Evolutionary conservation across 2,113 vertebrate species (phyloP).

Genomic region (Neodon shergylaensis): DNA sequence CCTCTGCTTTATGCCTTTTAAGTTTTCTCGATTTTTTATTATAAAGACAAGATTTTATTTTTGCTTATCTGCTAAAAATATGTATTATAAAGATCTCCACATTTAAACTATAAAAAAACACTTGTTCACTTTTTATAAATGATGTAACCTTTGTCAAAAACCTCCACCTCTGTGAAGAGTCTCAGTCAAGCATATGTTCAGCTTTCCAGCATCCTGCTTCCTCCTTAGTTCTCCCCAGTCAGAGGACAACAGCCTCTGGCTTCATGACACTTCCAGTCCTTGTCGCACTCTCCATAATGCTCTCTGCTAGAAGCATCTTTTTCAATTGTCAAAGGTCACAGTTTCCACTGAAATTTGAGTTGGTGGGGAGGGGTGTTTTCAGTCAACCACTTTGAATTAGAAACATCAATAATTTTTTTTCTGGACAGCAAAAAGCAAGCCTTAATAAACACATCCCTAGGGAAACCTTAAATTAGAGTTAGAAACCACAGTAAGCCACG

Average conservation of each 20-base stretch:
- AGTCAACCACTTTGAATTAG: conserved; percentile 54
- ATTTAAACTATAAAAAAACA: conserved; percentile 18
- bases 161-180: neutral
- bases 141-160: conserved; percentile 12
- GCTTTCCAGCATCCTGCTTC: conserved; percentile 21
- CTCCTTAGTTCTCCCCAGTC: neutral
- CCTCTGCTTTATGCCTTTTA: neutral
- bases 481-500: neutral
- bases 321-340: neutral
- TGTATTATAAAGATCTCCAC: conserved; percentile 5
- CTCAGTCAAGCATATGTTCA: neutral
- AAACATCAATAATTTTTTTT: conserved; percentile 34
- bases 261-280: neutral
- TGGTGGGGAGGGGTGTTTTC: neutral
- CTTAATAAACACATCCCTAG: conserved; percentile 16
- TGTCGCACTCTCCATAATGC: neutral
- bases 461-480: conserved; percentile 34
- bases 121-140: conserved; percentile 37
- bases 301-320: neutral
- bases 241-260: neutral
- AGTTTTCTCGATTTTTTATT: neutral
- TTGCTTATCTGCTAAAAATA: conserved; percentile 10
- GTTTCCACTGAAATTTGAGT: conserved; percentile 20
- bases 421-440: conserved; percentile 1
- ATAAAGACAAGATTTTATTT: conserved; percentile 25